These are phyloP conservation scores for Hippopotamus amphibius DNA, from an alignment of 2,113 vertebrate species.

Conservation along the genomic window DNA sequence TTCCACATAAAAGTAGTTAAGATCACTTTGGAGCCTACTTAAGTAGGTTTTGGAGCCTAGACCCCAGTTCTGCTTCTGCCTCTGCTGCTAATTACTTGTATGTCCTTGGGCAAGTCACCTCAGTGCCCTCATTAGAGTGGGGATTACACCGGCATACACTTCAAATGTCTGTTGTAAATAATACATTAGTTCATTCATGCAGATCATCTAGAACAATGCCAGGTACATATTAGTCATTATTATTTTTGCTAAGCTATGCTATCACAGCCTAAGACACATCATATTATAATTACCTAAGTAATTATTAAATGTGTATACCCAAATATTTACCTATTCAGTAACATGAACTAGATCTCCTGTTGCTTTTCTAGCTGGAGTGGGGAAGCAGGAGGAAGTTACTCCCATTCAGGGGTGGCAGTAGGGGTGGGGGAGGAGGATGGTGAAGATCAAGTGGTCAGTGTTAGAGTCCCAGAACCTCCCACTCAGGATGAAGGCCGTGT, in stretches of 20 bases:
- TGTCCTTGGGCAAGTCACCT: background rate
- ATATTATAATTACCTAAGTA: background rate
- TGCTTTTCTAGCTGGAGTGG: background rate
- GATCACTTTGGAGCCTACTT: background rate
- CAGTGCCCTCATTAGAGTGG: background rate
- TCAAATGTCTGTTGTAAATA: background rate
- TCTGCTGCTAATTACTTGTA: background rate
- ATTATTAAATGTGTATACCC: background rate
- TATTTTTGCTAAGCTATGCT: background rate
- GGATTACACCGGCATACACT: too few relatives aligned
- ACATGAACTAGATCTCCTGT: background rate
- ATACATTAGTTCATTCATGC: background rate
- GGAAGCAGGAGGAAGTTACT: background rate
- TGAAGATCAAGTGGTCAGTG: background rate
- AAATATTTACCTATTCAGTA: conserved; percentile 9
- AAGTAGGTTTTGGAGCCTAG: background rate
- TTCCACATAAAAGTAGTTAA: background rate
- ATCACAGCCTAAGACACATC: background rate
- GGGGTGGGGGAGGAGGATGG: too few relatives aligned
- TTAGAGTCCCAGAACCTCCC: background rate
- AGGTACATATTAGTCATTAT: background rate
- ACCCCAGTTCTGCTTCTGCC: background rate
- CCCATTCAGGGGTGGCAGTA: too few relatives aligned
- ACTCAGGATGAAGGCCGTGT: background rate
- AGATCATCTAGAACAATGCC: background rate